phyloP scores from a whole-genome alignment of 2,888 invertebrate species.

The Nomada ruficornis region DNA sequence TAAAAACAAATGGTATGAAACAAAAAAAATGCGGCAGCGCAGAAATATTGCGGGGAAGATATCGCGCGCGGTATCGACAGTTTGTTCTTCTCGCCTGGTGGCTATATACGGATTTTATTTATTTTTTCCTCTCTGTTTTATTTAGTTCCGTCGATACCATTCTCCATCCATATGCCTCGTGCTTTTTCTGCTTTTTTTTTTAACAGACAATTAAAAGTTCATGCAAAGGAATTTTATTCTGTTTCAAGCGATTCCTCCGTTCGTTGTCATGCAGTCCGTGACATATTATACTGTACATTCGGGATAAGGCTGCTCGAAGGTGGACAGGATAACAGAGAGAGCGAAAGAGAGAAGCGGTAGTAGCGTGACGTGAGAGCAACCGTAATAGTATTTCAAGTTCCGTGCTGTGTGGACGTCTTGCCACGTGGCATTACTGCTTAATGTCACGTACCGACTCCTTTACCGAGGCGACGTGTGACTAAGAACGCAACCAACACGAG shows the following conservation, averaged over 20 bases:
- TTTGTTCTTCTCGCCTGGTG: conserved; percentile 1
- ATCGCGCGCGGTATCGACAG: conserved; percentile 19
- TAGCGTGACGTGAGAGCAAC: conserved; percentile 48
- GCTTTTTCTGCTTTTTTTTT: neutral
- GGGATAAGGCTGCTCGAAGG: conserved; percentile 61
- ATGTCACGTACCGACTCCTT: conserved; percentile 74
- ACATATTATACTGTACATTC: conserved; percentile 56
- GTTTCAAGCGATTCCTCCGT: neutral
- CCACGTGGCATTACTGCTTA: conserved; percentile 73
- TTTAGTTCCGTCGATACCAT: neutral
- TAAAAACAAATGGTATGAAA: neutral
- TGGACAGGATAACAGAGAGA: conserved; percentile 33
- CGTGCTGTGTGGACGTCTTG: conserved; percentile 56
- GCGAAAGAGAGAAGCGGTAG: conserved; percentile 14
- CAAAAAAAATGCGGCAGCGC: neutral
- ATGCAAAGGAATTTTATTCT: conserved; percentile 27
- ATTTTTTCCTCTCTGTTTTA: neutral
- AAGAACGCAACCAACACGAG: conserved; percentile 60
- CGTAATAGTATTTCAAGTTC: conserved; percentile 70
- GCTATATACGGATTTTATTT: neutral
- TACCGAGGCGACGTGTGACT: conserved; percentile 67
- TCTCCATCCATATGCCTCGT: neutral
- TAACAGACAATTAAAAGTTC: conserved; percentile 40
- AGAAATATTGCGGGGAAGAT: conserved; percentile 30
- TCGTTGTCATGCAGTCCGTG: conserved; percentile 53